Evolutionary conservation across 2,888 invertebrate genomes (phyloP).

Genomic region (Malthinus seriepunctatus): DNA sequence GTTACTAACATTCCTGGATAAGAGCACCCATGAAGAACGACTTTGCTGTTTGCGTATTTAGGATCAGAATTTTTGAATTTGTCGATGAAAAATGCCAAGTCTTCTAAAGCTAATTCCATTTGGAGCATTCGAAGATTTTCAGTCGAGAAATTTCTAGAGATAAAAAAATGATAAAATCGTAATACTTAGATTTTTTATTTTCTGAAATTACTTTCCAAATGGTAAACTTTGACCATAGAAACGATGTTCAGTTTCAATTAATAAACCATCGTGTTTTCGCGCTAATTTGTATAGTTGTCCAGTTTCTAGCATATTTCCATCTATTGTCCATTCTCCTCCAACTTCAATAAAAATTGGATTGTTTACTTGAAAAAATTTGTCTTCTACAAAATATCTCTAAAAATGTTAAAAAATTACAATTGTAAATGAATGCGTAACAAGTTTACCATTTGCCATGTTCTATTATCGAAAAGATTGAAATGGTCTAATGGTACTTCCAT

Average conservation of each 20-base stretch:
- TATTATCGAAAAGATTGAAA: conserved; percentile 1
- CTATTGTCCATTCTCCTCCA: background rate
- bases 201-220: conserved; percentile 46
- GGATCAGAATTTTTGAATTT: background rate
- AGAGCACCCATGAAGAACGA: conserved; percentile 61
- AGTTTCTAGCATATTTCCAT: background rate
- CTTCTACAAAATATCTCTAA: background rate
- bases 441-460: background rate
- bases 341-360: background rate
- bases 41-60: background rate
- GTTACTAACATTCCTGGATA: conserved; percentile 64
- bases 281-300: background rate
- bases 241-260: too few species aligned
- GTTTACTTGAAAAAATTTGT: background rate
- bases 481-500: background rate
- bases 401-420: too few species aligned
- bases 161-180: background rate
- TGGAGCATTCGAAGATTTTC: background rate
- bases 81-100: conserved; percentile 2
- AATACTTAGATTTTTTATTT: background rate
- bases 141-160: background rate
- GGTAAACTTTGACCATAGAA: conserved; percentile 67
- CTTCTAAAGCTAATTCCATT: conserved; percentile 1
- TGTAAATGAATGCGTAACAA: too few species aligned
- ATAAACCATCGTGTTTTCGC: background rate